Evolutionary conservation across 2,888 invertebrate species (phyloP), one percentile per base, ranked within the genome.

Genomic region (Leptinotarsa rubiginosa): DNA sequence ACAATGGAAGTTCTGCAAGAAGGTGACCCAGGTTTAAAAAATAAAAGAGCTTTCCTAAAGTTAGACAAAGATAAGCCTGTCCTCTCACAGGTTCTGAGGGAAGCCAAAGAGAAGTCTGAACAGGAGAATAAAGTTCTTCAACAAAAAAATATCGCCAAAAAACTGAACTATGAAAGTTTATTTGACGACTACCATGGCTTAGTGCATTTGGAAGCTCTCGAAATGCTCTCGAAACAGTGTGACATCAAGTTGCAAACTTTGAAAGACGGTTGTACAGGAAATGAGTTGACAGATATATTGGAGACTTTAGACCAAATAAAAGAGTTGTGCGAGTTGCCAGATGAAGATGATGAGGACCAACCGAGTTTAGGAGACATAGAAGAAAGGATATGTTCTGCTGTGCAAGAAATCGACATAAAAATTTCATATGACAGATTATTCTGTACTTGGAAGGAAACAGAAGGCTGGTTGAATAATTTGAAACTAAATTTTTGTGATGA

Each of bases 1-100:
- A 98, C 97, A 0, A 96, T 97, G 93, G 94, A 96, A 85, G 96
- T 96, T 0, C 88, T 97, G 1, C 96, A 97, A 86, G 97, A 97
- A 74, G 96, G 96, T 47, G 97, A 97, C 87, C 97, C 97, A 0
- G 95, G 96, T 0, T 87, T 97, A 18, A 94, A 93, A 80, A 95
- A 95, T 83, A 94, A 94, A 84, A 88, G 93, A 54, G 92, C 93
- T 0, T 90, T 94, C 82, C 89, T 95, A 4, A 90, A 91, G 68
- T 87, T 92, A 7, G 91, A 91, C 4, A 79, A 82, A 22, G 90
- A 93, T 49, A 92, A 92, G 80, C 92, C 92, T 0, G 91, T 92
- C 18, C 86, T 94, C 47, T 93, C 93, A 1, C 90, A 91, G 83
- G 85, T 88, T 22, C 78, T 95, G 72, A 89, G 92, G 73, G 95